Conservation (phyloP, 1,140 invertebrate genomes). For the Cyphomyrmex costatus region DNA sequence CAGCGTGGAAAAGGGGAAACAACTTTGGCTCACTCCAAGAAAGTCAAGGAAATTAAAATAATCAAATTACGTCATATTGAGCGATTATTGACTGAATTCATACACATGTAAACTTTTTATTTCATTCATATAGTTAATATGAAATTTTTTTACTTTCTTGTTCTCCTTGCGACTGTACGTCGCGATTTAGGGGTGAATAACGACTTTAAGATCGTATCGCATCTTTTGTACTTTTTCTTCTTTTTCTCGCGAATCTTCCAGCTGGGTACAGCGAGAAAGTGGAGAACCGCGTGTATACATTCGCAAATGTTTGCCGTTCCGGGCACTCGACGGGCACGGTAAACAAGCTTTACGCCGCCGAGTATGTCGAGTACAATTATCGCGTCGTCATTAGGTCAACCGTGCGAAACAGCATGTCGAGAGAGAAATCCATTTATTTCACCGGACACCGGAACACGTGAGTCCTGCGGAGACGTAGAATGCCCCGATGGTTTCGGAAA, state of each 20-base stretch:
- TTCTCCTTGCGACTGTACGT: no score
- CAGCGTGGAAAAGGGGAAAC: no score
- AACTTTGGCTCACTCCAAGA: no score
- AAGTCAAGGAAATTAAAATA: no score
- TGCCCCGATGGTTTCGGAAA: neutral
- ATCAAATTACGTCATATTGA: no score
- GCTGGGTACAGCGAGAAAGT: neutral
- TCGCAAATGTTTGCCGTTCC: slow-evolving; percentile 42
- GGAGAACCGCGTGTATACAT: neutral
- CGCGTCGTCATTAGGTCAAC: slow-evolving; percentile 40
- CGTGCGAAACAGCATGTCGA: slow-evolving; percentile 9
- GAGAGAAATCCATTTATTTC: neutral
- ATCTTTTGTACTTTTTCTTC: neutral
- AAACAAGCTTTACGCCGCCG: slow-evolving; percentile 21
- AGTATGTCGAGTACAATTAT: slow-evolving; percentile 48
- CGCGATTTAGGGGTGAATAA: no score
- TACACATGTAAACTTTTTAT: no score
- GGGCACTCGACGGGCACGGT: slow-evolving; percentile 1
- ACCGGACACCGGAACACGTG: neutral
- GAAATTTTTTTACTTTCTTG: no score
- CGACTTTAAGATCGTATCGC: neutral
- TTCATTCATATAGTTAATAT: no score
- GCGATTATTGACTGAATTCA: no score
- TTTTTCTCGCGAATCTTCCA: neutral
- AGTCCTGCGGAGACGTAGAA: neutral